These are phyloP conservation scores for Syngnathus scovelli DNA, from an alignment of 2,113 vertebrate species.

Conservation along the genomic window DNA sequence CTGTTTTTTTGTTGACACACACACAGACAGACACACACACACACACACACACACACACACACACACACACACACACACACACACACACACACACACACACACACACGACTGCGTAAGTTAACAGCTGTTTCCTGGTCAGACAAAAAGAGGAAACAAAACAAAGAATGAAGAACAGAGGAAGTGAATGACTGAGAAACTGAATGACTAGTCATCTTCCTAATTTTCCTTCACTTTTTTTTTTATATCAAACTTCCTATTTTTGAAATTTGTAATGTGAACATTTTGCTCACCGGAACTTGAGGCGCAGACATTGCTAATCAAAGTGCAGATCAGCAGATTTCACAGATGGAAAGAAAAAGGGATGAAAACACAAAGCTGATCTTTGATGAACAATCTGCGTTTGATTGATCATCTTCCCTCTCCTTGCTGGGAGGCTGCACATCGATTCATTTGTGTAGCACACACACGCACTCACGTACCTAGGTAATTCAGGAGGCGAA, in stretches of 20 bases:
- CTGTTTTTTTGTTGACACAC: background rate
- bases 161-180: conserved; percentile 6
- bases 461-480: background rate
- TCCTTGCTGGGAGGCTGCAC: background rate
- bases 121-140: conserved; percentile 8
- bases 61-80: background rate
- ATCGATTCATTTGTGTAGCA: background rate
- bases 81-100: background rate
- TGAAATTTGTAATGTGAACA: background rate
- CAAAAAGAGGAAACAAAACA: conserved; percentile 11
- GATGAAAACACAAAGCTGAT: background rate
- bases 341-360: background rate
- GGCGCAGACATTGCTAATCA: background rate
- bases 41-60: background rate
- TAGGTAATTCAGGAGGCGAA: conserved; percentile 3
- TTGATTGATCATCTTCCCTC: background rate
- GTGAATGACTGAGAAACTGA: background rate
- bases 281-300: background rate
- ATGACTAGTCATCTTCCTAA: background rate
- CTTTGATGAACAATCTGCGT: conserved; percentile 2
- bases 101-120: background rate
- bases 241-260: background rate
- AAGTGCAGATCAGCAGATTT: background rate
- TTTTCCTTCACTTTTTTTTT: background rate
- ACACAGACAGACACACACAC: background rate